Conservation (phyloP, 2,888 invertebrate species). For the Acronicta leporina region DNA sequence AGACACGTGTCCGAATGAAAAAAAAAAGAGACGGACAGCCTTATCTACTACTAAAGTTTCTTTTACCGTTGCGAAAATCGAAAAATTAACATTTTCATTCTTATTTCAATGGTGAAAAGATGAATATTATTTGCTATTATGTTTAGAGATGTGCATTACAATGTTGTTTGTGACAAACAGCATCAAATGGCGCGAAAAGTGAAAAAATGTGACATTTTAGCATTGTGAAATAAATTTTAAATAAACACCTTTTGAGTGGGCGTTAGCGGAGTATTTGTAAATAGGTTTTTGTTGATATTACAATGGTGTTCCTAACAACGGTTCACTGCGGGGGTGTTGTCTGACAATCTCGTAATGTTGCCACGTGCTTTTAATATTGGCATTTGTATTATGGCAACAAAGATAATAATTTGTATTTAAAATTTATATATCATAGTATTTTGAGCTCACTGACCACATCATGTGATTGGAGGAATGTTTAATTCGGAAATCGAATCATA, state of each 20-base stretch:
- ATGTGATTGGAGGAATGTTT: too few relatives aligned
- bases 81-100: slow-evolving; percentile 24
- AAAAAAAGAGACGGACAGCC: slow-evolving; percentile 65
- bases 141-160: slow-evolving; percentile 46
- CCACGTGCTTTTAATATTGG: slow-evolving; percentile 65
- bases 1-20: slow-evolving; percentile 79
- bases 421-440: background rate
- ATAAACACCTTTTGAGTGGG: slow-evolving; percentile 89
- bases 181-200: slow-evolving; percentile 87
- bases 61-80: slow-evolving; percentile 27
- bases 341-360: slow-evolving; percentile 58
- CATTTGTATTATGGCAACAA: slow-evolving; percentile 33
- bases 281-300: slow-evolving; percentile 83
- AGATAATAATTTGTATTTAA: slow-evolving; percentile 31
- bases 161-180: slow-evolving; percentile 74
- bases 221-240: slow-evolving; percentile 84
- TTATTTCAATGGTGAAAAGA: slow-evolving; percentile 59
- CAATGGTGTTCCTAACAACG: slow-evolving; percentile 73
- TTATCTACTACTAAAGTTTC: slow-evolving; percentile 40
- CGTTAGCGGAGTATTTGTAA: slow-evolving; percentile 87
- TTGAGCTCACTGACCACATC: background rate
- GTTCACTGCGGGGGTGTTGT: slow-evolving; percentile 60
- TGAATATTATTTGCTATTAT: slow-evolving; percentile 50
- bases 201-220: slow-evolving; percentile 82
- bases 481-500: background rate